Evolutionary conservation across 2,888 invertebrate species (phyloP).

Genomic region (Drosophila meridionalis): DNA sequence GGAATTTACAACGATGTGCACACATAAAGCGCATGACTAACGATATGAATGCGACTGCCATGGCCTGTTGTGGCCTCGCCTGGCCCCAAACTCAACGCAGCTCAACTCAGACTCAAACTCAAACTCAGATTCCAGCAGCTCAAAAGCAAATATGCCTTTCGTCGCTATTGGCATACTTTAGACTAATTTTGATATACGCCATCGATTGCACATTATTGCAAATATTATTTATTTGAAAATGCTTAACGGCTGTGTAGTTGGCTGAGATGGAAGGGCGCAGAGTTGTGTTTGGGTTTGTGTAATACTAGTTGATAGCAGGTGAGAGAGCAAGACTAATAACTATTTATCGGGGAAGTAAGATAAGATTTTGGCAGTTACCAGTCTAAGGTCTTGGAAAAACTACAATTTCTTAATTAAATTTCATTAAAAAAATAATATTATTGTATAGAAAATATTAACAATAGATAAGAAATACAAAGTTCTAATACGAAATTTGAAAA

Average conservation of each 20-base stretch:
- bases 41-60: slow-evolving; percentile 36
- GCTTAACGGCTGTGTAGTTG: not conserved
- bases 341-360: not conserved
- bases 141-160: slow-evolving; percentile 28
- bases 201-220: slow-evolving; percentile 8
- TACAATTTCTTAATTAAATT: not conserved
- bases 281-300: not conserved
- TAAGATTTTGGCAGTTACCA: not conserved
- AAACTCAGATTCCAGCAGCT: slow-evolving; percentile 2
- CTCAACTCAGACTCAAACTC: slow-evolving; percentile 2
- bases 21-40: slow-evolving; percentile 51
- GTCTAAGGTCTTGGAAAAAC: not conserved
- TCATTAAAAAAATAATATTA: too few species aligned
- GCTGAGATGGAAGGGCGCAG: not conserved
- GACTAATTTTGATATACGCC: slow-evolving; percentile 12
- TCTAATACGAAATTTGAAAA: too few species aligned
- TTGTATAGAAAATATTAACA: too few species aligned
- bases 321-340: not conserved
- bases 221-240: slow-evolving; percentile 4
- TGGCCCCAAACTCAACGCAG: slow-evolving; percentile 5
- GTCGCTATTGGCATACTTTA: not conserved
- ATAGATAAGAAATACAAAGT: too few species aligned
- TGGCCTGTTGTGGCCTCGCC: not conserved
- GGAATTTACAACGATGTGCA: slow-evolving; percentile 47
- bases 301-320: not conserved